Evolutionary conservation across 2,888 invertebrate genomes (phyloP).

Genomic region (Pristionchus entomophagus): DNA sequence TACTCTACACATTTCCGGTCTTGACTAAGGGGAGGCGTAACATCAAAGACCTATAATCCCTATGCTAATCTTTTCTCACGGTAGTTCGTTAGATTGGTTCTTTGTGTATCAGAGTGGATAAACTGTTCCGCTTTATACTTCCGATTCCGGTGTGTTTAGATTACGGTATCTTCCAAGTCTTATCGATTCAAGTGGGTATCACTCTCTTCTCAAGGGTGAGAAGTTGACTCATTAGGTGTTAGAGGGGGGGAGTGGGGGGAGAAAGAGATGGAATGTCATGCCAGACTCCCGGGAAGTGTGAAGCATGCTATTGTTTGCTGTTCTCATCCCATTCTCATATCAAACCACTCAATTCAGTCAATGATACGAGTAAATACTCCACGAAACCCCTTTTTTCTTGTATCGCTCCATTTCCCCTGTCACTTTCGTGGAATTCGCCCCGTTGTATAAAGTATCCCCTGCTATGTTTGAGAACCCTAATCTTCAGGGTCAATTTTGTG

Average conservation of each 20-base stretch:
- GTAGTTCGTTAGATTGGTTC: conserved; percentile 25
- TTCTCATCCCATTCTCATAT: conserved; percentile 15
- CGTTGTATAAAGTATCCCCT: background rate
- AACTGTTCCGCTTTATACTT: conserved; percentile 33
- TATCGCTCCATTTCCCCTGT: background rate
- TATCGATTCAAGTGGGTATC: conserved; percentile 31
- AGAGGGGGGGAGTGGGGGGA: background rate
- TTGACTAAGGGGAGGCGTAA: conserved; percentile 21
- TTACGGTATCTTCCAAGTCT: conserved; percentile 22
- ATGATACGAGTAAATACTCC: background rate
- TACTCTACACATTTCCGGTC: conserved; percentile 34
- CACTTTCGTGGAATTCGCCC: background rate
- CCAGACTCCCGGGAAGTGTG: background rate
- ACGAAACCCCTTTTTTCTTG: too few relatives aligned
- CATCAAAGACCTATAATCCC: conserved; percentile 27
- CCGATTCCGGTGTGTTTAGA: background rate
- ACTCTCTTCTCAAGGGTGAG: conserved; percentile 6
- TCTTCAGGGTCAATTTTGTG: conserved; percentile 9
- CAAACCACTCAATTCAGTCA: conserved; percentile 2
- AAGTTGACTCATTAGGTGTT: conserved; percentile 23
- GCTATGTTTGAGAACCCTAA: conserved; percentile 13
- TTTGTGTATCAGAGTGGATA: conserved; percentile 36
- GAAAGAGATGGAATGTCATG: background rate
- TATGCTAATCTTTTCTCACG: conserved; percentile 39
- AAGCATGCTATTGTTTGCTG: background rate